Evolutionary conservation across 2,113 vertebrate species (phyloP).

Genomic region (Brevimyrus niger): DNA sequence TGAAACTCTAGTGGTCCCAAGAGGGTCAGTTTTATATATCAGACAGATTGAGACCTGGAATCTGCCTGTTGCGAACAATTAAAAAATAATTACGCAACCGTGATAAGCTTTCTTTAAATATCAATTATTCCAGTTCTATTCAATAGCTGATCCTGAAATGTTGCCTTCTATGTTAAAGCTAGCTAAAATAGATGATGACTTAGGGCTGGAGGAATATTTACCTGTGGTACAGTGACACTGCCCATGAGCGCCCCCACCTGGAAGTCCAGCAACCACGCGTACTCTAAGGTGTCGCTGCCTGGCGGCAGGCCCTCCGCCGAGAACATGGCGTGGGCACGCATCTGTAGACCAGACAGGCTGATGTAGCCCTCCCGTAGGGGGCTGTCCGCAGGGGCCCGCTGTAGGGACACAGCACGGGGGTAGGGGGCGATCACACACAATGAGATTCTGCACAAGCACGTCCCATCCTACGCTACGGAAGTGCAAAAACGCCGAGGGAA

Average conservation of each 20-base stretch:
- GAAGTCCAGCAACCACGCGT: constrained; percentile 93
- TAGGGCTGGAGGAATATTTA: constrained; percentile 35
- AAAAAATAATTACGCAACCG: neutral
- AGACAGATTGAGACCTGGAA: neutral
- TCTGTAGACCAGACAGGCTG: constrained; percentile 86
- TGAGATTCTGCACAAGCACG: neutral
- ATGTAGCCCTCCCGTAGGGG: constrained; percentile 87
- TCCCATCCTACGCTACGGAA: neutral
- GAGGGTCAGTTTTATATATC: neutral
- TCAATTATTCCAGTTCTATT: neutral
- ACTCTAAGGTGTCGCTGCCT: constrained; percentile 85
- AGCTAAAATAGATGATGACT: neutral
- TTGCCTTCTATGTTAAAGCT: neutral
- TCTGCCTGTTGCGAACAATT: neutral
- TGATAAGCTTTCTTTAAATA: neutral
- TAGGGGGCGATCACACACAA: neutral
- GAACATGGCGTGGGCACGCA: constrained; percentile 96
- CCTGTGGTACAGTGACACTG: constrained; percentile 88
- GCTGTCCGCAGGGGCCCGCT: constrained; percentile 83
- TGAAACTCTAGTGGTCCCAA: neutral
- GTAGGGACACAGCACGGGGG: constrained; percentile 15
- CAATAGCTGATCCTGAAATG: neutral
- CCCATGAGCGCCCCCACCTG: constrained; percentile 87
- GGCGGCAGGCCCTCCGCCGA: constrained; percentile 82
- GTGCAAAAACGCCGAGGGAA: neutral